Evolutionary conservation across 2,888 invertebrate species (phyloP).

Genomic region (Pammene fasciana): DNA sequence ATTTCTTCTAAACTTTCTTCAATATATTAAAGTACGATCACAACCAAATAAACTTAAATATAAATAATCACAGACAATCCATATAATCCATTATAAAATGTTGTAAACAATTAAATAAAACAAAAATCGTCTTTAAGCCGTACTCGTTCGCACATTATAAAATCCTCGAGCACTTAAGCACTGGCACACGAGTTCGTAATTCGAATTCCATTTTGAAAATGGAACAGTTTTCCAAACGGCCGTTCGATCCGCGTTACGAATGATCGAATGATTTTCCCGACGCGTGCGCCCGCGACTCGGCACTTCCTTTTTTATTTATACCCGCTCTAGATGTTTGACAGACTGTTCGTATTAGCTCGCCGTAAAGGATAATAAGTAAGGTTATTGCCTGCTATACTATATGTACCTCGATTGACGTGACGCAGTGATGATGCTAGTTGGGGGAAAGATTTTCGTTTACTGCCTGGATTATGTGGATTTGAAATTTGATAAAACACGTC

Average conservation of each 20-base stretch:
- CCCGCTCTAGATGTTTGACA: constrained; percentile 76
- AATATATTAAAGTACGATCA: constrained; percentile 41
- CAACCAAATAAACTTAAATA: constrained; percentile 39
- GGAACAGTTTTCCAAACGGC: constrained; percentile 68
- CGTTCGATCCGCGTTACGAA: constrained; percentile 71
- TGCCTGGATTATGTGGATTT: constrained; percentile 74
- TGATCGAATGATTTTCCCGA: constrained; percentile 72
- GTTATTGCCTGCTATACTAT: constrained; percentile 72
- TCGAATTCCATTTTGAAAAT: constrained; percentile 42
- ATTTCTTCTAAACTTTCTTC: constrained; percentile 48
- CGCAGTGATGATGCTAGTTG: constrained; percentile 64
- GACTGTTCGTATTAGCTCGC: constrained; percentile 76
- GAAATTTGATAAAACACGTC: constrained; percentile 67
- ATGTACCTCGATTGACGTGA: constrained; percentile 57
- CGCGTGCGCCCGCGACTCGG: constrained; percentile 69
- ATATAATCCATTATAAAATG: constrained; percentile 32
- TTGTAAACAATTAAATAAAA: constrained; percentile 10
- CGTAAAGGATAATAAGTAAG: constrained; percentile 81
- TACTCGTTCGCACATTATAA: constrained; percentile 38
- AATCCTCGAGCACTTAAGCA: constrained; percentile 26
- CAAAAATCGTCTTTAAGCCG: constrained; percentile 26
- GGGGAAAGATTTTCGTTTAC: constrained; percentile 80
- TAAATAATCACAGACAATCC: constrained; percentile 39
- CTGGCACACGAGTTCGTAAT: constrained; percentile 41
- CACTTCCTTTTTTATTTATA: constrained; percentile 80